Evolutionary conservation across 1,140 invertebrate genomes (phyloP), one percentile per base, ranked within the genome.

Genomic region (Vollenhovia emeryi): DNA sequence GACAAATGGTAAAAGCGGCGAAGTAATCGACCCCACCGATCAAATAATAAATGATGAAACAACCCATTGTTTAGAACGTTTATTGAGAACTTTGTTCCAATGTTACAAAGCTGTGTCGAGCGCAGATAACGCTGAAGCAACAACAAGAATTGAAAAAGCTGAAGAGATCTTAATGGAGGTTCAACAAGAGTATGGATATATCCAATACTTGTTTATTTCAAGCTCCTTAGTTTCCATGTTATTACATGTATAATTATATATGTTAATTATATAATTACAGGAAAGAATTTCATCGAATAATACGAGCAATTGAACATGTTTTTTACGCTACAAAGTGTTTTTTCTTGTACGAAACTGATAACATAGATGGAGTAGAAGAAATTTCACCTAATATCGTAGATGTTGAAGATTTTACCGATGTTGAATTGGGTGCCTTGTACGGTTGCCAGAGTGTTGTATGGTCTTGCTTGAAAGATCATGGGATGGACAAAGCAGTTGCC

Each of bases 261-360:
- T 36, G 24, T 21, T 76, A 30, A n/a, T 75, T 60, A 15, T 8
- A 33, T 33, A 36, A 76, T 62, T 78, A 18, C 15, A 78, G 75
- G 3, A 13, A 36, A 50, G n/a, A 78, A 3, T 50, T 18, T 36
- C 3, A 15, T 50, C 57, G 11, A 36, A 66, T 5, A 4, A 18
- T 64, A 64, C 50, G 43, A n/a, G 59, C 43, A 8, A 50, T 78
- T 1, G 75, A 78, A 24, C 75, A 78, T 18, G 59, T 78, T 24
- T 78, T 78, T 36, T 78, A 78, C 27, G 43, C 59, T 18, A 78
- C 75, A 24, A 78, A 78, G 66, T 78, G 59, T 18, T 78, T 78
- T n/a, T 9, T 36, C 15, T 24, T 66, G 0, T 78, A 64, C 15
- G 75, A 78, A 0, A 0, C 5, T 6, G 15, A 78, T n/a, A 6